phyloP scores from a whole-genome alignment of 2,888 invertebrate species.

The Philhelius pedissequus region DNA sequence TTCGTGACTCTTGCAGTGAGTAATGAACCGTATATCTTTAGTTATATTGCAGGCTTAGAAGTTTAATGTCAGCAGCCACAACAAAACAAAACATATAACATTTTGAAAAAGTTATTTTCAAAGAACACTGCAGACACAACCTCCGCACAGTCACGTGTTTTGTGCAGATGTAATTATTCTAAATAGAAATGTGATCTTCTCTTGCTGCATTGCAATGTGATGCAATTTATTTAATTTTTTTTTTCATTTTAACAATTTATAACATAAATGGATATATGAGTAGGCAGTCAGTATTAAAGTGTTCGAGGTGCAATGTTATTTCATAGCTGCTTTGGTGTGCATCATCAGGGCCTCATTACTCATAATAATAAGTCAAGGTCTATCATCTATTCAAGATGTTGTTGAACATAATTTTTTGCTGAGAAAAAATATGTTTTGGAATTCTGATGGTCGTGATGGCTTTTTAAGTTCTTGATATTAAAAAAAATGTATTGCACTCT shows the following conservation, averaged over 20 bases:
- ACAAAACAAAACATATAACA: not conserved
- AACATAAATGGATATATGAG: slow-evolving; percentile 6
- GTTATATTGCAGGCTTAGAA: not conserved
- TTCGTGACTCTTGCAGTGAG: slow-evolving; percentile 7
- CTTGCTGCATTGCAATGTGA: not conserved
- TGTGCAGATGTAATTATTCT: slow-evolving; percentile 20
- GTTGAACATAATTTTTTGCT: not conserved
- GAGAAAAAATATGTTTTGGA: not conserved
- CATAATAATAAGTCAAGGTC: slow-evolving; percentile 8
- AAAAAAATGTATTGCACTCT: too few species aligned
- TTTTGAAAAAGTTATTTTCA: not conserved
- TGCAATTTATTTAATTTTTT: not conserved
- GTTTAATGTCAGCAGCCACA: slow-evolving; percentile 8
- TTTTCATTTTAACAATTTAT: slow-evolving; percentile 1
- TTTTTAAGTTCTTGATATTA: not conserved
- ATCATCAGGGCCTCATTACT: not conserved
- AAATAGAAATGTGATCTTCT: slow-evolving; percentile 10
- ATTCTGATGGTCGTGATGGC: not conserved
- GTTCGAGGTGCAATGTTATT: not conserved
- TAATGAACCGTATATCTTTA: not conserved
- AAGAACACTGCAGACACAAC: not conserved
- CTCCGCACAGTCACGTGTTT: slow-evolving; percentile 46
- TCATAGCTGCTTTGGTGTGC: not conserved
- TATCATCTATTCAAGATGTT: not conserved
- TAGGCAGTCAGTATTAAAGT: not conserved